phyloP scores from a whole-genome alignment of 2,797 vertebrate species.

The Micrastur ruficollis region DNA sequence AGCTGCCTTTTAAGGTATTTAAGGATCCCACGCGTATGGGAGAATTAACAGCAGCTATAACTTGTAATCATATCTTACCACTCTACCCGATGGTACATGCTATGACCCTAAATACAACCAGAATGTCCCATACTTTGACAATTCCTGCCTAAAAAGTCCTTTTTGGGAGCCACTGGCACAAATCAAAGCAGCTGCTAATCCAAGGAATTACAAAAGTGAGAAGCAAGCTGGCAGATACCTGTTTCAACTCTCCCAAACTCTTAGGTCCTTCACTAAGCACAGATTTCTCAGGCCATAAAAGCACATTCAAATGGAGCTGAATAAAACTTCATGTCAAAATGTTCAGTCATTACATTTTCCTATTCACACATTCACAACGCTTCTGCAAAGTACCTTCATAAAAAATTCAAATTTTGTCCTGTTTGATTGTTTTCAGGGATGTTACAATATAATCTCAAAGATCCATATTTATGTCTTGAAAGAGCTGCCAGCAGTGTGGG shows the following conservation, averaged over 20 bases:
- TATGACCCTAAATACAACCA: not conserved
- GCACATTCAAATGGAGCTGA: not conserved
- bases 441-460: not conserved
- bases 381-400: not conserved
- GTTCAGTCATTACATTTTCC: not conserved
- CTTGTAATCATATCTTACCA: not conserved
- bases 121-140: not conserved
- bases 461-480: not conserved
- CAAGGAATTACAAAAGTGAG: not conserved
- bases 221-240: not conserved
- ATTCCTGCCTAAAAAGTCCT: not conserved
- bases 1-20: not conserved
- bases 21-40: not conserved
- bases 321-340: not conserved
- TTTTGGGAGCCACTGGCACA: not conserved
- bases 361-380: not conserved
- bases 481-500: not conserved
- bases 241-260: not conserved
- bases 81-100: not conserved
- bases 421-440: not conserved
- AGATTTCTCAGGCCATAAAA: not conserved
- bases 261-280: not conserved
- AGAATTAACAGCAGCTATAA: not conserved
- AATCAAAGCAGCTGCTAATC: not conserved
- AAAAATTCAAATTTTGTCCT: not conserved